Evolutionary conservation across 2,888 invertebrate species (phyloP), one percentile per base, ranked within the genome.

Genomic region (Microchrysa polita): DNA sequence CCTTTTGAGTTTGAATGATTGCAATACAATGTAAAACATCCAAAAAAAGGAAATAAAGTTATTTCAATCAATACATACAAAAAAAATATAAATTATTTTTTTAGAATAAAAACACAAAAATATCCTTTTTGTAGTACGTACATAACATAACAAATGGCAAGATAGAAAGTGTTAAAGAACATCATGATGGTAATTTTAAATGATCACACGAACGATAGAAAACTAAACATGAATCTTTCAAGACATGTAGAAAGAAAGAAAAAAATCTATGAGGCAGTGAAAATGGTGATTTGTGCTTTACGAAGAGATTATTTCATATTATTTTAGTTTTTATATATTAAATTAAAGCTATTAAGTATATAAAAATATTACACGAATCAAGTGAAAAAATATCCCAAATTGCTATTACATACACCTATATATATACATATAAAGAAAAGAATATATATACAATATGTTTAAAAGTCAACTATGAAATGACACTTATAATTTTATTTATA

Each of bases 231-330:
- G 20, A 44, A 9, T 20, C 14, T 18, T 18, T 65, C 10, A 14
- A 44, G 12, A 65, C 23, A 40, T 16, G 34, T 61, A 34, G 16
- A 14, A 1, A 1, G 60, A 14, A 63, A 20, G 23, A 48, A 34
- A 40, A 12, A n/a, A 10, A 20, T 65, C 22, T 20, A 44, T 18
- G 20, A 44, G 44, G 20, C 16, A 20, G 10, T 18, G 14, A 42
- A 63, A 23, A 59, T 27, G 22, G 44, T 48, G 44, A 65, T 65
- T 48, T 27, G 22, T 65, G 48, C 48, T 48, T 65, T 65, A 44
- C 44, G 4, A 44, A 65, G 44, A 65, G 65, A 65, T 65, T 44
- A 61, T 61, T 61, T 61, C 18, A 14, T 40, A 14, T 10, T 5
- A n/a, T 65, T 65, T 65, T n/a, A 44, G 42, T 65, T 65, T 48